A percentile compares a stretch with the other conserved stretches of the same genome.
These are phyloP conservation scores for Aphidius colemani DNA, from an alignment of 2,888 invertebrate genomes.

Conservation along the genomic window DNA sequence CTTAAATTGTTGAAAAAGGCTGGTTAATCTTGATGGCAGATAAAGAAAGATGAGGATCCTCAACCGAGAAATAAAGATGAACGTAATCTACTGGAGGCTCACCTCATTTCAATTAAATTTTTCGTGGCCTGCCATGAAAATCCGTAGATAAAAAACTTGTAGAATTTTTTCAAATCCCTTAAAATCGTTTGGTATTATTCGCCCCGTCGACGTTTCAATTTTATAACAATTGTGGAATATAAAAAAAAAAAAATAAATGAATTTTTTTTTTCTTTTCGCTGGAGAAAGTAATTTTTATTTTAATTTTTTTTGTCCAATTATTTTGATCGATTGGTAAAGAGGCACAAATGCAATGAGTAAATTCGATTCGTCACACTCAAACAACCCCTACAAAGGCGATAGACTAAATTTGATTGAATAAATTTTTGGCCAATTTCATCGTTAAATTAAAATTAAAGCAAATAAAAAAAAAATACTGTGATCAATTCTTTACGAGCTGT, in stretches of 20 bases:
- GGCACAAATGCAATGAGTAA: background rate
- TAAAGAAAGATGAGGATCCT: too few relatives aligned
- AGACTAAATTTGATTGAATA: too few relatives aligned
- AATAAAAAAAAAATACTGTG: too few relatives aligned
- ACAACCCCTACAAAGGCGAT: too few relatives aligned
- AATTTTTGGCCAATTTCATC: too few relatives aligned
- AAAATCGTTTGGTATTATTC: background rate
- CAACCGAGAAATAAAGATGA: background rate
- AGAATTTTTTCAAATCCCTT: background rate
- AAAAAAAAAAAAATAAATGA: background rate
- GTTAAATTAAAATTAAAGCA: too few relatives aligned
- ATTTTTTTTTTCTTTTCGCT: background rate
- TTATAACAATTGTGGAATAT: too few relatives aligned
- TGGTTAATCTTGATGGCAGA: too few relatives aligned
- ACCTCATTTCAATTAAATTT: slow-evolving; percentile 13
- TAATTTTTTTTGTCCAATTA: too few relatives aligned
- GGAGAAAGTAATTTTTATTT: background rate
- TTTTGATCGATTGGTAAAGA: background rate
- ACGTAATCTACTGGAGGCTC: slow-evolving; percentile 13
- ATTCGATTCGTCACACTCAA: too few relatives aligned
- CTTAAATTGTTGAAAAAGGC: too few relatives aligned
- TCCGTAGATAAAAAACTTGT: slow-evolving; percentile 2
- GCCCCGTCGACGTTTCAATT: background rate
- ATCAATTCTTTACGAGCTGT: too few relatives aligned
- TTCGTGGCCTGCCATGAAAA: background rate